Evolutionary conservation across 2,888 invertebrate genomes (phyloP).

Genomic region (Sphaerophoria rueppellii): DNA sequence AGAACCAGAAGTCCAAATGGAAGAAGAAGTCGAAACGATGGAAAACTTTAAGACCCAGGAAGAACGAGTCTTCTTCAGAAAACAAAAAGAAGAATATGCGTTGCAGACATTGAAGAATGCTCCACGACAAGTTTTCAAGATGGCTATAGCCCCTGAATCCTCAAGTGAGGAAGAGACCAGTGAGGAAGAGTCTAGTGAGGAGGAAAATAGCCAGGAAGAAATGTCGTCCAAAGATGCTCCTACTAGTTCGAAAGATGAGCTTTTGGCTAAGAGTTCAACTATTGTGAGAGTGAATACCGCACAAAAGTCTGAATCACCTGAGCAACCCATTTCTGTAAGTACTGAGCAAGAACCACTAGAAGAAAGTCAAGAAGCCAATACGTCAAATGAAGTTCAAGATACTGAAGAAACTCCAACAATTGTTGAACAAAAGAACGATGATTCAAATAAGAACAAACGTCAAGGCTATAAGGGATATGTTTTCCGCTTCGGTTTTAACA

Average conservation of each 20-base stretch:
- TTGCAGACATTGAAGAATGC: constrained; percentile 75
- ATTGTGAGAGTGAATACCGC: not conserved
- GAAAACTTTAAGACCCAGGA: constrained; percentile 77
- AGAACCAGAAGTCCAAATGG: constrained; percentile 75
- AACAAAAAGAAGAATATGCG: constrained; percentile 75
- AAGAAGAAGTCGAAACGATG: constrained; percentile 77
- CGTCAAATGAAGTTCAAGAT: not conserved
- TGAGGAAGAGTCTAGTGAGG: constrained; percentile 36
- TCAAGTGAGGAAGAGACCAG: constrained; percentile 40
- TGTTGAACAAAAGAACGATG: constrained; percentile 5
- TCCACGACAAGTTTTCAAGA: constrained; percentile 75
- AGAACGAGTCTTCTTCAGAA: constrained; percentile 74
- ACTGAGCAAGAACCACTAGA: not conserved
- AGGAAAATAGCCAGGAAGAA: constrained; percentile 26
- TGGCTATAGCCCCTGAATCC: constrained; percentile 74
- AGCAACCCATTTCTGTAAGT: not conserved
- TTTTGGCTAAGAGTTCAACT: not conserved
- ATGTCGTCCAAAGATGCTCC: not conserved
- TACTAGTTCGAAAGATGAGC: not conserved
- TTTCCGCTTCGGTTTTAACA: constrained; percentile 53
- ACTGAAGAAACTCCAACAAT: not conserved
- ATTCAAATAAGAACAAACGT: constrained; percentile 6
- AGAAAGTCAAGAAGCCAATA: not conserved
- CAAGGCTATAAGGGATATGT: constrained; percentile 26
- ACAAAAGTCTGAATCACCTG: not conserved